phyloP scores from a whole-genome alignment of 2,888 invertebrate species.

The Drosophila limbata region DNA sequence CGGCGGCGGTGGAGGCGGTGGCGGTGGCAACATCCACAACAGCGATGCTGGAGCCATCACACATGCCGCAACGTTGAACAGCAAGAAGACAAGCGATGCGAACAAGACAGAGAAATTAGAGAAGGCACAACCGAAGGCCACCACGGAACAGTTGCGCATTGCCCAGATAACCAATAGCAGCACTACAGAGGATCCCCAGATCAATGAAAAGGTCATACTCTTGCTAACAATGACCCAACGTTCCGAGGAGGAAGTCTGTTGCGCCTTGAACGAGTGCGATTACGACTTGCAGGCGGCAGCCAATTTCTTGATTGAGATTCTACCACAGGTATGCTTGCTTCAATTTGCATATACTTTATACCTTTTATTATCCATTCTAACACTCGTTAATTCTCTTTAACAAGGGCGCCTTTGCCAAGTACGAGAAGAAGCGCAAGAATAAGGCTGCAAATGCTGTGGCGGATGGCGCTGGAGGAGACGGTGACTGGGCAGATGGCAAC shows the following conservation, averaged over 20 bases:
- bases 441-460: slow-evolving; percentile 88
- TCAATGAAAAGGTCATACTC: slow-evolving; percentile 90
- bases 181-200: slow-evolving; percentile 88
- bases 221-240: slow-evolving; percentile 96
- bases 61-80: slow-evolving; percentile 82
- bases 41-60: slow-evolving; percentile 63
- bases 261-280: slow-evolving; percentile 96
- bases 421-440: slow-evolving; percentile 95
- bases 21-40: slow-evolving; percentile 69
- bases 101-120: slow-evolving; percentile 87
- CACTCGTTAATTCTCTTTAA: neutral
- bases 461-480: slow-evolving; percentile 86
- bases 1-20: slow-evolving; percentile 78
- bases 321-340: slow-evolving; percentile 81
- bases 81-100: slow-evolving; percentile 86
- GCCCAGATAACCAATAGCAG: slow-evolving; percentile 91
- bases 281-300: slow-evolving; percentile 92
- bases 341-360: too few species aligned
- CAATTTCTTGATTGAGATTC: slow-evolving; percentile 84
- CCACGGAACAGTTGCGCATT: slow-evolving; percentile 93
- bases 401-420: slow-evolving; percentile 95
- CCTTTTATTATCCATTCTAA: neutral
- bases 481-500: slow-evolving; percentile 84
- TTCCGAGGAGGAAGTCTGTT: slow-evolving; percentile 95
- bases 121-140: slow-evolving; percentile 88